Percentiles rank a stretch among this genome's conserved stretches.
These are phyloP conservation scores for Noctua pronuba DNA, from an alignment of 2,888 invertebrate species.

Conservation along the genomic window DNA sequence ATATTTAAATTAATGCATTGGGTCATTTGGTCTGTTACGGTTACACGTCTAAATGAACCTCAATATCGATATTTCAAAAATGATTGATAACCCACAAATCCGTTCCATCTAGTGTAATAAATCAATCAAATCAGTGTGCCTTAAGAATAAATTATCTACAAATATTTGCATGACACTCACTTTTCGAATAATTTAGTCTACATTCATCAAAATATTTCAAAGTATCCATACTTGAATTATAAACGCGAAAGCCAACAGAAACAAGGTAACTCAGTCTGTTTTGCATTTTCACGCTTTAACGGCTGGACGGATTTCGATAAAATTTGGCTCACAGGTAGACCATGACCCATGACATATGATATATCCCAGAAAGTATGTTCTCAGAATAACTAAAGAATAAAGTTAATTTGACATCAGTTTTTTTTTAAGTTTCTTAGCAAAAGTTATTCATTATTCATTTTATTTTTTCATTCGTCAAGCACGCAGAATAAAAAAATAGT, in stretches of 20 bases:
- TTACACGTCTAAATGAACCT: slow-evolving; percentile 21
- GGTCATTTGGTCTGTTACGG: slow-evolving; percentile 9
- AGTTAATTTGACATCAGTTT: too few relatives aligned
- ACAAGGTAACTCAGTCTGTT: not conserved
- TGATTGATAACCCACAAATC: slow-evolving; percentile 11
- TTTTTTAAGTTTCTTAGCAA: too few relatives aligned
- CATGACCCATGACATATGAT: not conserved
- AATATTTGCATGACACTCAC: slow-evolving; percentile 6
- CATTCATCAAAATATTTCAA: not conserved
- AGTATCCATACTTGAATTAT: not conserved
- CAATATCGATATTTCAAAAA: not conserved
- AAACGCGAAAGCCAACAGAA: not conserved
- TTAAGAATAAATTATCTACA: not conserved
- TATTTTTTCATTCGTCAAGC: too few relatives aligned
- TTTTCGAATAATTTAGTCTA: not conserved
- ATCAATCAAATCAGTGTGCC: not conserved
- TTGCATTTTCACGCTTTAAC: not conserved
- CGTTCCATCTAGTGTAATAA: not conserved
- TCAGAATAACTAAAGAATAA: too few relatives aligned
- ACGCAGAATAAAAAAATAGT: too few relatives aligned
- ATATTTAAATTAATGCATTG: slow-evolving; percentile 27
- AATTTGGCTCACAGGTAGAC: not conserved
- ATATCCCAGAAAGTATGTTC: not conserved
- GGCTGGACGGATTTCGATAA: not conserved
- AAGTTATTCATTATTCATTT: too few relatives aligned